Evolutionary conservation across 2,888 invertebrate species (phyloP).

Genomic region (Ornithoptera alexandrae): DNA sequence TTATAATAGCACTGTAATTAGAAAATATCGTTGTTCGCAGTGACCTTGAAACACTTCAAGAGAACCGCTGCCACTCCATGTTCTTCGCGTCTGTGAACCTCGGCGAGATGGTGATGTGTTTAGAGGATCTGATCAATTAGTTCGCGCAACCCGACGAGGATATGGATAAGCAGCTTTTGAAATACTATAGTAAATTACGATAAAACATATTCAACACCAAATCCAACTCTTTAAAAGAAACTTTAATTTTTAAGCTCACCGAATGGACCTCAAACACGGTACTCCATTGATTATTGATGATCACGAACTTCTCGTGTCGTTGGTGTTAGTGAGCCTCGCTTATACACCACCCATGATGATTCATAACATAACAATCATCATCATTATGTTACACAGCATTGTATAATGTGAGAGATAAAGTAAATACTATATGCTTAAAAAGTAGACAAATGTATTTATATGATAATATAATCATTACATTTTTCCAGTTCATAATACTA

Average conservation of each 20-base stretch:
- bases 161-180: conserved; percentile 85
- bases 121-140: conserved; percentile 99
- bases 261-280: no score
- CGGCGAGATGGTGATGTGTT: conserved; percentile 98
- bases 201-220: neutral
- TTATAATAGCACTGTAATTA: neutral
- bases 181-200: neutral
- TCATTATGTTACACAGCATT: no score
- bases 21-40: conserved; percentile 69
- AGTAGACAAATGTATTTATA: no score
- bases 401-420: neutral
- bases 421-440: no score
- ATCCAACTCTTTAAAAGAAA: conserved; percentile 17
- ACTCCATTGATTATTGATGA: neutral
- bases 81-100: conserved; percentile 96
- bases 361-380: no score
- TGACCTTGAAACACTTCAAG: conserved; percentile 95
- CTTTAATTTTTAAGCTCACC: conserved; percentile 19
- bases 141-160: conserved; percentile 99
- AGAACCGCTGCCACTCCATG: conserved; percentile 90
- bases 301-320: neutral
- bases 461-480: no score
- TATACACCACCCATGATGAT: neutral
- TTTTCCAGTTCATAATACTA: no score
- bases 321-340: neutral